Evolutionary conservation across 2,797 vertebrate genomes (phyloP).

Genomic region (Loriculus beryllinus): DNA sequence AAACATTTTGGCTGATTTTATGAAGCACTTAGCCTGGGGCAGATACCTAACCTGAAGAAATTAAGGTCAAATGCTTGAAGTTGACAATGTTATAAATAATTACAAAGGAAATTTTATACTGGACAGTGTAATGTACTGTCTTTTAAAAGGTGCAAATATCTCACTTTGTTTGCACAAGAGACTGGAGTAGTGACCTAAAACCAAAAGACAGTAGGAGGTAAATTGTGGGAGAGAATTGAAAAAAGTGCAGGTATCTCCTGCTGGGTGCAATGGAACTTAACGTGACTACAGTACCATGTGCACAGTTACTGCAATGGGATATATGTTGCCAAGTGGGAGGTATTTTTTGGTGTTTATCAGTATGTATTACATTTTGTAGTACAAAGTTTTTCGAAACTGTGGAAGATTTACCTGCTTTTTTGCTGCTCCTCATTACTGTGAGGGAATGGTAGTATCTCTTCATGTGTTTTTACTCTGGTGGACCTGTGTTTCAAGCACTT

Average conservation of each 20-base stretch:
- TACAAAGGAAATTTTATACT: neutral
- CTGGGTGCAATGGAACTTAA: neutral
- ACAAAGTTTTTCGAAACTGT: neutral
- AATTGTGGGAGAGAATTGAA: neutral
- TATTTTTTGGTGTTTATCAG: neutral
- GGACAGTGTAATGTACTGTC: neutral
- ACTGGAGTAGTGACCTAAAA: neutral
- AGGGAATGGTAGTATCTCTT: neutral
- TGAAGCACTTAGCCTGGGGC: neutral
- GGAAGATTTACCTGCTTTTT: neutral
- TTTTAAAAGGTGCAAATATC: neutral
- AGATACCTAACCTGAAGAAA: neutral
- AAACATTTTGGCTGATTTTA: neutral
- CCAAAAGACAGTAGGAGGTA: neutral
- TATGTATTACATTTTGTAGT: neutral
- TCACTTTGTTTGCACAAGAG: neutral
- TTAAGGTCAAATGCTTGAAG: neutral
- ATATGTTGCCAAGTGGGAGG: neutral
- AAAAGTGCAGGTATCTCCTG: neutral
- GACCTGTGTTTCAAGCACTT: neutral
- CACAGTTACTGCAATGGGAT: neutral
- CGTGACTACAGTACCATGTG: rapidly evolving
- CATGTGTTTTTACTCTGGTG: neutral
- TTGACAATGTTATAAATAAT: neutral
- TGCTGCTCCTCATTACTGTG: neutral